Percentiles rank a stretch among this genome's conserved stretches.
Evolutionary conservation across 53 echinoderm and acorn worm species (phyloP).

Genomic region (Arbacia lixula): DNA sequence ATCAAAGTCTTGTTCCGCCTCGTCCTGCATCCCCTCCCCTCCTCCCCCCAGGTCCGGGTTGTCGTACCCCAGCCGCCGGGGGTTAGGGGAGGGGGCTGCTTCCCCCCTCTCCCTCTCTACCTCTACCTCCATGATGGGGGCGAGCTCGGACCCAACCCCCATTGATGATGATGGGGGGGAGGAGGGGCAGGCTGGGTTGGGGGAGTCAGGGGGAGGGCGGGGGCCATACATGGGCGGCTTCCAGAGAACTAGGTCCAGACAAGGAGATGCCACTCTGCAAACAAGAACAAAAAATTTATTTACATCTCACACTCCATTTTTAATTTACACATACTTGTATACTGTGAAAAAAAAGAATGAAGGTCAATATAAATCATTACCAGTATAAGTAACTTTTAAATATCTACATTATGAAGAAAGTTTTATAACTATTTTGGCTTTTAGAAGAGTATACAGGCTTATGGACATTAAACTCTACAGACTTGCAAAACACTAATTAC

Average conservation of each 20-base stretch:
- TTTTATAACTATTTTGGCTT: too few species aligned
- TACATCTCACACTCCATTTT: too few species aligned
- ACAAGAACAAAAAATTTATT: too few species aligned
- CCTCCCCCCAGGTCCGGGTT: background rate
- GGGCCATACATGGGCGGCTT: slow-evolving; percentile 57
- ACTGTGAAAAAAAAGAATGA: background rate
- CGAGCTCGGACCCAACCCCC: slow-evolving; percentile 29
- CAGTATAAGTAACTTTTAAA: too few species aligned
- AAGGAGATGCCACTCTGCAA: slow-evolving; percentile 40
- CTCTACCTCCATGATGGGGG: slow-evolving; percentile 55
- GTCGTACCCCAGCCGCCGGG: background rate
- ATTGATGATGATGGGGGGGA: background rate
- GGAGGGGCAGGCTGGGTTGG: background rate
- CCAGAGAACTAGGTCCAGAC: slow-evolving; percentile 77
- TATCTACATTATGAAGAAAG: too few species aligned
- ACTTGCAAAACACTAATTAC: too few species aligned
- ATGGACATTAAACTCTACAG: too few species aligned
- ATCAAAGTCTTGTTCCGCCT: background rate
- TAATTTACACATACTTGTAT: too few species aligned
- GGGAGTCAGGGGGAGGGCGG: background rate
- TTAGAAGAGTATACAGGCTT: too few species aligned
- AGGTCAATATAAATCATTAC: background rate
- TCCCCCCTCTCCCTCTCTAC: slow-evolving; percentile 42
- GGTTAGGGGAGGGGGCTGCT: background rate
- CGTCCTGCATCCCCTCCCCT: slow-evolving; percentile 23